These are phyloP conservation scores for Oreonectes daqikongensis DNA, from an alignment of 2,797 vertebrate species.

Conservation along the genomic window DNA sequence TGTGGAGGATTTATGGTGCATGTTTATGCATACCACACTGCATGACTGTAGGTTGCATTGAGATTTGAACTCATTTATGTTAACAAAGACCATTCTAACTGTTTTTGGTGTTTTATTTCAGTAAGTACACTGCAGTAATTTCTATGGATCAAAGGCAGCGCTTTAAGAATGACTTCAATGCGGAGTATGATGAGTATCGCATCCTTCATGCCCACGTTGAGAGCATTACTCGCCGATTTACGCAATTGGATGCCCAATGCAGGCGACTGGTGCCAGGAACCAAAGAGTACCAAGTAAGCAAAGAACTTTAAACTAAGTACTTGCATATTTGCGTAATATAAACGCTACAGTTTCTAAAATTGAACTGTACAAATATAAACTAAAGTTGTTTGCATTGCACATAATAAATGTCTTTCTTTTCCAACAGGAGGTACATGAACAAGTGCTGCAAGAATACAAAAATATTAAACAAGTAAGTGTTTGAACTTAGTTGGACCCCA, in stretches of 20 bases:
- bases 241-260: constrained; percentile 78
- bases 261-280: constrained; percentile 81
- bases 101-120: constrained; percentile 57
- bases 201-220: constrained; percentile 82
- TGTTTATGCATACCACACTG: background rate
- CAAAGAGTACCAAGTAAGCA: constrained; percentile 71
- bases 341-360: too few relatives aligned
- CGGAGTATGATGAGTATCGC: constrained; percentile 89
- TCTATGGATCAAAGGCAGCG: constrained; percentile 85
- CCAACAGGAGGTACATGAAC: constrained; percentile 82
- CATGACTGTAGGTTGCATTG: background rate
- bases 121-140: constrained; percentile 83
- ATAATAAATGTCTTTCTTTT: background rate
- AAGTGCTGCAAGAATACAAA: constrained; percentile 87
- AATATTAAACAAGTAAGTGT: constrained; percentile 85
- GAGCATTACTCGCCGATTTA: constrained; percentile 80
- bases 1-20: background rate
- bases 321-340: too few relatives aligned
- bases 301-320: too few relatives aligned
- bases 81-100: background rate
- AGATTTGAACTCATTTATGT: background rate
- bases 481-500: background rate
- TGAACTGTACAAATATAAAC: too few relatives aligned
- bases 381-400: background rate
- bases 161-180: constrained; percentile 90